These are phyloP conservation scores for Hirtodrosophila cameraria DNA, from an alignment of 2,888 invertebrate genomes.

Conservation along the genomic window DNA sequence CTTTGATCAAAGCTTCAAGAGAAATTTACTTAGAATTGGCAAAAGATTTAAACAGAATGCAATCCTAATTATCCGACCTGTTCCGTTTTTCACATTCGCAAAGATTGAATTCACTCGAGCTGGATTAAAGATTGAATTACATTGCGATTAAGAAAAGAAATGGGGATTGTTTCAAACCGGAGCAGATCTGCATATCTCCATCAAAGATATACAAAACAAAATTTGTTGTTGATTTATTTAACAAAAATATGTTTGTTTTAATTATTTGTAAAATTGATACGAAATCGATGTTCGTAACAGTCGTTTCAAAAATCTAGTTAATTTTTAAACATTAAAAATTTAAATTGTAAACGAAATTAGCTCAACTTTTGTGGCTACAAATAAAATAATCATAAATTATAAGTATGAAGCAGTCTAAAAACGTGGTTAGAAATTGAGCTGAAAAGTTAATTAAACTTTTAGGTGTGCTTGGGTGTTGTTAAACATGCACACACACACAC, in stretches of 20 bases:
- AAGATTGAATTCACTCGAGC: too few relatives aligned
- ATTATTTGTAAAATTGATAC: too few relatives aligned
- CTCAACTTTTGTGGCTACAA: slow-evolving; percentile 16
- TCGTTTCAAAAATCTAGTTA: slow-evolving; percentile 1
- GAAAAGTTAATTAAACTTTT: slow-evolving; percentile 73
- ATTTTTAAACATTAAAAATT: background rate
- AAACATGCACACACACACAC: slow-evolving; percentile 39
- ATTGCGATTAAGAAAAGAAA: too few relatives aligned
- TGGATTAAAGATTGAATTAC: too few relatives aligned
- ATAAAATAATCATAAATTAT: slow-evolving; percentile 8
- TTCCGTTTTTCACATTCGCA: too few relatives aligned
- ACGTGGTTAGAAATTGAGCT: slow-evolving; percentile 64
- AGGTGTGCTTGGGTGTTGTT: slow-evolving; percentile 36
- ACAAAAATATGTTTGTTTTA: too few relatives aligned
- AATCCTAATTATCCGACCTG: too few relatives aligned
- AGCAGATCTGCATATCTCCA: too few relatives aligned
- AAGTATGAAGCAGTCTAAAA: too few relatives aligned
- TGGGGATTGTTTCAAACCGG: too few relatives aligned
- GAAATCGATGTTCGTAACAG: background rate
- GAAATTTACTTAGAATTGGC: background rate
- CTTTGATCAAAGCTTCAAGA: background rate
- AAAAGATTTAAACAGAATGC: background rate
- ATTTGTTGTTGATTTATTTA: too few relatives aligned
- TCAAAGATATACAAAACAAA: too few relatives aligned
- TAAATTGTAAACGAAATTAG: slow-evolving; percentile 21